Percentiles rank a stretch among this genome's conserved stretches.
Conservation (phyloP, 2,888 invertebrate genomes). For the Nysson spinosus region DNA sequence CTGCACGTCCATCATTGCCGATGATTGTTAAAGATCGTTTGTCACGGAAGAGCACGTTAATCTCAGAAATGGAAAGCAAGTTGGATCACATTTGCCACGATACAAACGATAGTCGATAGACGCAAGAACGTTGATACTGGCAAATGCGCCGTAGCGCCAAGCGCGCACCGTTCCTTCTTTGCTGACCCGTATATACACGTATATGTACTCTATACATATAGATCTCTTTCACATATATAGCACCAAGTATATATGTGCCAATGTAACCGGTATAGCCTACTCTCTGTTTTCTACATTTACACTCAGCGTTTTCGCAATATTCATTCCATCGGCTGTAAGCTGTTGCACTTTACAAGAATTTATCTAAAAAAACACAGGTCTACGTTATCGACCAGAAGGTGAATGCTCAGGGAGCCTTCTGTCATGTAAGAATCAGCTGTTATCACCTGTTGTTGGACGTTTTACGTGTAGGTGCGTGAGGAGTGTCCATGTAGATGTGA, state of each 20-base stretch:
- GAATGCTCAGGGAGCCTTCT: neutral
- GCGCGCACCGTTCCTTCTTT: constrained; percentile 23
- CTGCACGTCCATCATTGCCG: constrained; percentile 60
- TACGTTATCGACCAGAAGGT: constrained; percentile 1
- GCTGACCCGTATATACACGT: constrained; percentile 7
- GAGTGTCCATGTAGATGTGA: no score
- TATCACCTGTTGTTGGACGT: constrained; percentile 48
- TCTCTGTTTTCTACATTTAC: neutral
- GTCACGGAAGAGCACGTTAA: constrained; percentile 41
- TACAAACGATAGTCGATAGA: constrained; percentile 65
- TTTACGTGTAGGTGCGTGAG: no score
- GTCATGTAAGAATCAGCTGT: constrained; percentile 34
- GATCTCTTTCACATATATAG: neutral
- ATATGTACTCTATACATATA: neutral
- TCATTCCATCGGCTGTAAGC: no score
- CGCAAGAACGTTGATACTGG: constrained; percentile 56
- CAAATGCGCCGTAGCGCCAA: constrained; percentile 67
- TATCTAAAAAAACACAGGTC: neutral
- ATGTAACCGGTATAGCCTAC: no score
- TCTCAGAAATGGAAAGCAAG: constrained; percentile 26
- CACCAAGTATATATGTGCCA: neutral
- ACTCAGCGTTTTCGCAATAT: no score
- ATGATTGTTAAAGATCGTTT: constrained; percentile 26
- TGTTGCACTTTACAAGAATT: neutral
- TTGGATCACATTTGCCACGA: constrained; percentile 59